Conservation (phyloP, 2,113 vertebrate species). For the Thamnaconus septentrionalis region DNA sequence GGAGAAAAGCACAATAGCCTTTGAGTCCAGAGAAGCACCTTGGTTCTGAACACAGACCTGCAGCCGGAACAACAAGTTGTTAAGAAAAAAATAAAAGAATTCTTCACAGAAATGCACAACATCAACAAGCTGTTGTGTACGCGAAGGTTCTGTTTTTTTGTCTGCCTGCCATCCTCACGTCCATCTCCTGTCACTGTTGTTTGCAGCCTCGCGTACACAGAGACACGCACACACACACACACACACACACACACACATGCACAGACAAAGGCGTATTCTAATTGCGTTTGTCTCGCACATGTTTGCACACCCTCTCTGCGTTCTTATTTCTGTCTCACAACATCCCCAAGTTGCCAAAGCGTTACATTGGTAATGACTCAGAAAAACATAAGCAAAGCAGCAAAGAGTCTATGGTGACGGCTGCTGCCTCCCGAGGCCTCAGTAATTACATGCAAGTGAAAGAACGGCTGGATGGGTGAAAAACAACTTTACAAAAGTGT, state of each 20-base stretch:
- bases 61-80: too few relatives aligned
- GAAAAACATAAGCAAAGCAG: constrained; percentile 3
- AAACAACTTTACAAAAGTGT: neutral
- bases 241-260: neutral
- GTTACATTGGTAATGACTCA: constrained; percentile 6
- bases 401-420: neutral
- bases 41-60: too few relatives aligned
- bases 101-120: neutral
- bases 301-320: neutral
- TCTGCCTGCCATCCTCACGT: neutral
- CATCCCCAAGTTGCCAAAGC: neutral
- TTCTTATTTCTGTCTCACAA: neutral
- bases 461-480: neutral
- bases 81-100: too few relatives aligned
- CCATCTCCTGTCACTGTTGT: neutral
- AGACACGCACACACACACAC: neutral
- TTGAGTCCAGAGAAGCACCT: neutral
- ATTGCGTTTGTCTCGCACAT: constrained; percentile 24
- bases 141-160: neutral
- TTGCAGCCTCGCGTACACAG: neutral
- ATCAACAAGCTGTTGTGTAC: neutral
- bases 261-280: neutral
- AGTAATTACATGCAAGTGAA: neutral
- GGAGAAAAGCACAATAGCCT: constrained; percentile 6
- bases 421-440: rapidly evolving